Conservation (phyloP, 2,113 vertebrate genomes). For the Corvus moneduloides region DNA sequence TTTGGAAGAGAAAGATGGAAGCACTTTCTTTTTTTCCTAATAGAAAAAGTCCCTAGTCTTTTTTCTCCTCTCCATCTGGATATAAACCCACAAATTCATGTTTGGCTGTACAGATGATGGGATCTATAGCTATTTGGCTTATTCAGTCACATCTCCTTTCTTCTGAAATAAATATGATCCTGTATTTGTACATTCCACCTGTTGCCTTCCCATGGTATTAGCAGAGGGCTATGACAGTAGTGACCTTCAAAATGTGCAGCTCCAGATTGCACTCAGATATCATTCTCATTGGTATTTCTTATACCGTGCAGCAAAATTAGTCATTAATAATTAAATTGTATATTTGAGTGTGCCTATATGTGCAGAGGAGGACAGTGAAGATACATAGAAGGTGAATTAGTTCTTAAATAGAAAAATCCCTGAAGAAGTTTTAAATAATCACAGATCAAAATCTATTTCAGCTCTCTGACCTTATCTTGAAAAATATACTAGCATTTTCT, state of each 20-base stretch:
- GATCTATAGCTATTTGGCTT: not conserved
- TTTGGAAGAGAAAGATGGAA: not conserved
- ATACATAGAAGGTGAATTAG: not conserved
- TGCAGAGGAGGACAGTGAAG: not conserved
- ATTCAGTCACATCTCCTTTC: not conserved
- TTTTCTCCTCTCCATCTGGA: not conserved
- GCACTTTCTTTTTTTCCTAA: not conserved
- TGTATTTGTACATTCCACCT: conserved; percentile 30
- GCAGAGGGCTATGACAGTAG: conserved; percentile 11
- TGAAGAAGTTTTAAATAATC: conserved; percentile 48
- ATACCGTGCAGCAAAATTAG: not conserved
- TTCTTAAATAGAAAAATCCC: conserved; percentile 19
- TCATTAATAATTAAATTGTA: conserved; percentile 27
- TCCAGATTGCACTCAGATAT: conserved; percentile 35
- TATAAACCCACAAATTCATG: not conserved
- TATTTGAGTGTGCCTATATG: not conserved
- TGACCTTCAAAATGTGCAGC: conserved; percentile 19
- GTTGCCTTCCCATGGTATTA: conserved; percentile 36
- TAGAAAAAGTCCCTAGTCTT: not conserved
- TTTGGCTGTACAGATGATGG: not conserved
- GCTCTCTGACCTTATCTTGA: conserved; percentile 31
- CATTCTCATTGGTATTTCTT: conserved; percentile 15
- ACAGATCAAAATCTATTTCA: conserved; percentile 45
- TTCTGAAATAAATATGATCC: not conserved
- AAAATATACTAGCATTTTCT: not conserved